phyloP scores from a whole-genome alignment of 2,113 vertebrate species.

The Pedetes capensis region DNA sequence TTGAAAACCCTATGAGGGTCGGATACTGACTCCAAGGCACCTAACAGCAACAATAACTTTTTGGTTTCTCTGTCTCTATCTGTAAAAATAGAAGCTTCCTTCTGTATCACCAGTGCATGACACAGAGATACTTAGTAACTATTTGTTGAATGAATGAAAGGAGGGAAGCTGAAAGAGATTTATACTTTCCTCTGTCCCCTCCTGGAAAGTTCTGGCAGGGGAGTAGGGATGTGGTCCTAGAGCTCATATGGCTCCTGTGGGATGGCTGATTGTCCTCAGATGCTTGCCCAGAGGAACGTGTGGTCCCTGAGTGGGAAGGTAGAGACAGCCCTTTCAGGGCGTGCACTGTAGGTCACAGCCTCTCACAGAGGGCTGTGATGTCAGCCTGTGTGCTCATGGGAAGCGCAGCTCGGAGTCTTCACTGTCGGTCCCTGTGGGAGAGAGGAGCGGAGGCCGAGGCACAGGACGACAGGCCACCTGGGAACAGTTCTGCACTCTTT shows the following conservation, averaged over 20 bases:
- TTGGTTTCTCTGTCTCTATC: background rate
- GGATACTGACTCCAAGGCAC: no score
- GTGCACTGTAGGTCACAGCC: background rate
- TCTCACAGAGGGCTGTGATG: background rate
- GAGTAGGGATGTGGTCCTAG: accelerated
- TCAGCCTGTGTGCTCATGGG: accelerated
- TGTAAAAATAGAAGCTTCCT: accelerated
- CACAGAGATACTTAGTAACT: accelerated
- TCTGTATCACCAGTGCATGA: accelerated
- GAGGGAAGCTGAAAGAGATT: background rate
- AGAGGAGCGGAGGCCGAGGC: background rate
- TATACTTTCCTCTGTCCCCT: no score
- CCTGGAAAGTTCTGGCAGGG: accelerated
- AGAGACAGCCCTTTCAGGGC: accelerated
- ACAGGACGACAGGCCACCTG: accelerated
- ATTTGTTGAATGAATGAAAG: background rate
- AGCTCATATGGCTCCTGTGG: accelerated
- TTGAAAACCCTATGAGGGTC: no score
- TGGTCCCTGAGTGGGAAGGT: accelerated
- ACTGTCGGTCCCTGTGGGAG: no score
- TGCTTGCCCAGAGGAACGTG: accelerated
- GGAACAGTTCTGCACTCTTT: background rate
- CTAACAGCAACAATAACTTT: no score
- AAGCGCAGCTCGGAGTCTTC: accelerated
- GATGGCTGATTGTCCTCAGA: accelerated